Evolutionary conservation across 1,140 invertebrate genomes (phyloP), one percentile per base, ranked within the genome.

Genomic region (Zaprionus vittiger): DNA sequence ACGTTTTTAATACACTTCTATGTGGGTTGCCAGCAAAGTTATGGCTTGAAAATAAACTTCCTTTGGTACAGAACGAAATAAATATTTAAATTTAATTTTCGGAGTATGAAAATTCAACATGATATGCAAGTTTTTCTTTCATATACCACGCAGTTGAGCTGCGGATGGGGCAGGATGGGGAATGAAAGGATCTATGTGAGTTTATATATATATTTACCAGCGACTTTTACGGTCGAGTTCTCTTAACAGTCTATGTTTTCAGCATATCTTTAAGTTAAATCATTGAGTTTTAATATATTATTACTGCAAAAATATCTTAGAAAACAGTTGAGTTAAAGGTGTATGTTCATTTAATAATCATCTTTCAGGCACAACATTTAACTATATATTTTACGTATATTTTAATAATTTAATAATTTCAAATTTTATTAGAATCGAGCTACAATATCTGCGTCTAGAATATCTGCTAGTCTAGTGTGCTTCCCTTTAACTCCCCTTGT

Each of bases 21-120:
- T 41, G 15, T 41, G 38, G 12, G 15, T 41, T n/a, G 38, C 38
- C 15, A 34, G n/a, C n/a, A 24, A 22, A 24, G 47, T 52, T 24
- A 52, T 52, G 0, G 47, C 20, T 24, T 52, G 12, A 14, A 52
- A 52, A 52, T 52, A 52, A 22, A 52, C 47, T 52, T 52, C 20
- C 11, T 52, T 22, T 24, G 9, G 22, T 24, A 22, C 20, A 4
- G n/a, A 22, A 24, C 4, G 47, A 52, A 52, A 52, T 52, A 52
- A 52, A 52, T 52, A 52, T 52, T 52, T 52, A 22, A 52, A 52
- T 52, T 52, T 20, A 20, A 22, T 24, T 52, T 52, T 20, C 20
- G 11, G 11, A 52, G 14, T 52, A 52, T 52, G 20, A 52, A 52
- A 52, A 22, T 52, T 4, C 1, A 52, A 24, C 47, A 52, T 52